Base-by-base conservation (phyloP, 2,113 vertebrate species). In the Panurus biarmicus region DNA sequence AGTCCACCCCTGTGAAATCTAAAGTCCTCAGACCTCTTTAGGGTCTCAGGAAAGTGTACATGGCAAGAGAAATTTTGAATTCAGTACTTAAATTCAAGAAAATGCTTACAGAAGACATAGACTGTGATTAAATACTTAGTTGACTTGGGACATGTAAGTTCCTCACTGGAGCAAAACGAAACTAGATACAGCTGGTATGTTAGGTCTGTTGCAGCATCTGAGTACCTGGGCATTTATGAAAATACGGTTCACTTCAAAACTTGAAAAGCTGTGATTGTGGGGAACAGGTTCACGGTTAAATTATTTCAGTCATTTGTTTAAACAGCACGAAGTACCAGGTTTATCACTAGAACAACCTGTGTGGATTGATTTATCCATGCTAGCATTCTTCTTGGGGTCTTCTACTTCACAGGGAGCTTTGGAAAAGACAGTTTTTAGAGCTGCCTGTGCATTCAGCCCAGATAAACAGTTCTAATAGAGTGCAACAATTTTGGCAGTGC, bases 331-430 rank as follows among this genome's bases (percentile, higher is more conserved):
- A 76, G 8, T 79, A 10, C 60, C 90, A 38, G 17, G 18, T 20
- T 85, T 82, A 28, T 58, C 62, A 58, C 50, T 76, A 61, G 21
- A 82, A 22, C 29, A 82, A 50, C 14, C 2, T 56, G 16, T 36
- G 9, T 42, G 17, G 79, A 58, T 26, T 83, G 22, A 76, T 91
- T 87, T 83, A 80, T 45, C 38, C 31, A 58, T 11, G 31, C 40
- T 60, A 94, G 28, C 31, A 33, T 90, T 92, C 42, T 95, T 92
- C 85, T 87, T 66, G 51, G 80, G 45, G 72, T 94, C 60, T 90
- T 75, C 69, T 94, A 60, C 29, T 95, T 96, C 57, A 67, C 36
- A 89, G 85, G 79, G 61, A 89, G 56, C 56, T 96, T 96, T 90
- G 70, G 48, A 92, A 96, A 96, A 93, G 7, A 78, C 15, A 16